Evolutionary conservation across 2,797 vertebrate genomes (phyloP).

Genomic region (Lerista edwardsae): DNA sequence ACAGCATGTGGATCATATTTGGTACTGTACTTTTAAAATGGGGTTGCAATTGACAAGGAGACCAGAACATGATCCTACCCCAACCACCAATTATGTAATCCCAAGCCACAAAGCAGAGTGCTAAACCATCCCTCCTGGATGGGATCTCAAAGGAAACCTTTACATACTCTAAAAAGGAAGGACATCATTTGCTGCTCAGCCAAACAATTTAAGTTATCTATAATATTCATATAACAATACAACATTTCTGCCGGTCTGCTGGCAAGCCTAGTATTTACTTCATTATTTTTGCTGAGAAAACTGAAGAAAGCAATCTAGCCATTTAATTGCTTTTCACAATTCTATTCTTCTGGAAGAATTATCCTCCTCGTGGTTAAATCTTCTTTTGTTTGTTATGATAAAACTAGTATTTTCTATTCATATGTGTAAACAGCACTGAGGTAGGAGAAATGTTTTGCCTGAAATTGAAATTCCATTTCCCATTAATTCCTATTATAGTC

Average conservation of each 20-base stretch:
- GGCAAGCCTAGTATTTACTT: background rate
- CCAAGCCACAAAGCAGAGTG: background rate
- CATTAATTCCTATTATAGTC: background rate
- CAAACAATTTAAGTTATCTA: background rate
- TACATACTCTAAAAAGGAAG: background rate
- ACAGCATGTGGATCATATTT: too few relatives aligned
- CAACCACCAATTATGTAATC: background rate
- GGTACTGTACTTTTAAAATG: background rate
- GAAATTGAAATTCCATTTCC: background rate
- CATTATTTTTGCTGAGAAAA: background rate
- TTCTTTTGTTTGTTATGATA: constrained; percentile 24
- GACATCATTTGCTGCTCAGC: background rate
- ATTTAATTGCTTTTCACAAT: constrained; percentile 16
- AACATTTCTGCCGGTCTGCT: background rate
- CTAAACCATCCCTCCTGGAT: background rate
- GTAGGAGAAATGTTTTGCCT: background rate
- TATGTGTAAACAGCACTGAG: background rate
- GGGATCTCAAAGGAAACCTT: background rate
- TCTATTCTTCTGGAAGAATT: background rate
- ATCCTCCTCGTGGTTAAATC: background rate
- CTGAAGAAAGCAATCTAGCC: background rate
- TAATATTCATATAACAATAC: background rate
- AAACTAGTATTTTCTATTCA: constrained; percentile 2
- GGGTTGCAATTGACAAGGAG: background rate
- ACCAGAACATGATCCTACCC: background rate